Base-by-base conservation (phyloP, 1,140 invertebrate genomes). In the Drosophila kohkoa region DNA sequence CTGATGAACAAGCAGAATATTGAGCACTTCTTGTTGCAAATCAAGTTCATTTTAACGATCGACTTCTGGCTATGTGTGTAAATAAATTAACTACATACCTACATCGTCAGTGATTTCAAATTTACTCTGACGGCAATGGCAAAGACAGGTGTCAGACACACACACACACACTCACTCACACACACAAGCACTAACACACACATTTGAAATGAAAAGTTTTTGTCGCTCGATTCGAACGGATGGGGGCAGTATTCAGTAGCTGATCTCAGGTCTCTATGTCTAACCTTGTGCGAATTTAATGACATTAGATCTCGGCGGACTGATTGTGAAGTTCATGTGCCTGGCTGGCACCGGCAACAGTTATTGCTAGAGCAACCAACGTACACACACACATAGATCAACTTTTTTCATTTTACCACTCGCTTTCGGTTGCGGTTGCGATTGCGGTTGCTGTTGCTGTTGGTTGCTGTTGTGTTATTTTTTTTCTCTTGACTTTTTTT, bases 211-310 rank as follows among this genome's bases (percentile, higher is more conserved):
- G 66, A 75, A 87, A 71, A 82, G 62, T 71, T 65, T 78, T 38
- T 60, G 32, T 30, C 45, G 46, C 45, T 38, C 28, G 51, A 1
- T 2, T 38, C 35, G 35, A 10, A 32, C 32, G 7, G 32, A 38
- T 38, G 35, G 35, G 43, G 45, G 59, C 35, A 25, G 20, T 25
- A 43, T 57, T 71, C 38, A 52, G 64, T 62, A 41, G 45, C 51
- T 75, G 45, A 54, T 58, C 62, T 64, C 51, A 70, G 45, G 46
- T 58, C 62, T 67, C 51, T 69, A 3, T 32, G 32, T 63, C 51
- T 69, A 78, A 75, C 85, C 85, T 89, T 89, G 85, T 73, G 75
- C 75, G 69, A 76, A 69, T 81, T 87, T 79, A 80, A 81, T 81
- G 83, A 76, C 79, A 87, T 82, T 88, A 87, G 76, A 87, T 88